A percentile compares a stretch with the other conserved stretches of the same genome.
These are phyloP conservation scores for Sesia bembeciformis DNA, from an alignment of 2,888 invertebrate species.

Conservation along the genomic window DNA sequence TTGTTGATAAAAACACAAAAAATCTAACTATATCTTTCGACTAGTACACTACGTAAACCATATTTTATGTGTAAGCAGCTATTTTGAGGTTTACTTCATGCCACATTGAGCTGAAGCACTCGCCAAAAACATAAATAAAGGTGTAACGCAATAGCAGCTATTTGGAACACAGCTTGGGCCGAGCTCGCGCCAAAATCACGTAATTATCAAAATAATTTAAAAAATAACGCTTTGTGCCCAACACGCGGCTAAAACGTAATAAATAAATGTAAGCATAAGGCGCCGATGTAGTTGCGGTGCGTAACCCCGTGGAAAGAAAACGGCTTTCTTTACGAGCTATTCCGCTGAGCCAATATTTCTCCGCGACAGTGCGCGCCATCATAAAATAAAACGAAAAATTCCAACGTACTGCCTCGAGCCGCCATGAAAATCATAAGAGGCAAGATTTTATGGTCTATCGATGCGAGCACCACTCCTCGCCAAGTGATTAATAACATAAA, in stretches of 20 bases:
- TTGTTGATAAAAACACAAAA: too few relatives aligned
- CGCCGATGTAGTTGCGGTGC: conserved; percentile 56
- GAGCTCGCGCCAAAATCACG: not conserved
- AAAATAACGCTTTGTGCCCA: not conserved
- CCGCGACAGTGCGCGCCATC: conserved; percentile 71
- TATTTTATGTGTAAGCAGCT: too few relatives aligned
- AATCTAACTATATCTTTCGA: too few relatives aligned
- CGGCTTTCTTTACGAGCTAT: conserved; percentile 73
- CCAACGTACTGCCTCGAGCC: conserved; percentile 57
- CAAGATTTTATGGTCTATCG: conserved; percentile 63
- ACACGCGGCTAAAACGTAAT: not conserved
- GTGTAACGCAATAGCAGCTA: not conserved
- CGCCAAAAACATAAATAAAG: too few relatives aligned
- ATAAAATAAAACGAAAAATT: conserved; percentile 76
- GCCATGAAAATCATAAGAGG: conserved; percentile 70
- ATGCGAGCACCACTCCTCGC: conserved; percentile 38
- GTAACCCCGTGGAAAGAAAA: conserved; percentile 65
- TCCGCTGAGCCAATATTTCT: conserved; percentile 74
- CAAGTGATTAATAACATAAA: conserved; percentile 50
- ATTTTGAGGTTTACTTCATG: too few relatives aligned
- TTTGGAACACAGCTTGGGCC: not conserved
- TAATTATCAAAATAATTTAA: not conserved
- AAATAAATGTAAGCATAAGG: conserved; percentile 39
- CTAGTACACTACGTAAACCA: too few relatives aligned
- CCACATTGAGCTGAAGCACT: too few relatives aligned